Evolutionary conservation across 1,140 invertebrate species (phyloP), one percentile per base, ranked within the genome.

Genomic region (Zaprionus ornatus): DNA sequence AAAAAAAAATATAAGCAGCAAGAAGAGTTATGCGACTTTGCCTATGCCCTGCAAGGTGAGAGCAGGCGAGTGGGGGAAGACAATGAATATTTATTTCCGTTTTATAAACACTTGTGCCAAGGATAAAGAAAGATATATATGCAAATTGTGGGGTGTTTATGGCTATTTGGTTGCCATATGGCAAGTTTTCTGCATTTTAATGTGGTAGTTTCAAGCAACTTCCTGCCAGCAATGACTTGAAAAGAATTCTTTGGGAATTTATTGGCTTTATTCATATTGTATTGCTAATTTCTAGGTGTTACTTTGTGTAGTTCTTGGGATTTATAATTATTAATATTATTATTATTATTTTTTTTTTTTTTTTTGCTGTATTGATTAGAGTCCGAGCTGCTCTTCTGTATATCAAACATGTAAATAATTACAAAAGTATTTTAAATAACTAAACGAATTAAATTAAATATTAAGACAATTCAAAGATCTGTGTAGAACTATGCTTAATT

Each of bases 21-120:
- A 12, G 50, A 68, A 27, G 42, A 59, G 56, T 68, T 68, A 32
- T 27, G 13, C 29, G 17, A 68, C 66, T 56, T 56, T 15, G 17
- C 40, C 52, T 13, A 54, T 37, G 19, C 42, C n/a, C 60, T 66
- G 37, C 37, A 56, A 48, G 52, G 32, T 25, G 9, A 10, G 21
- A 21, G 45, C 12, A 21, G 45, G 12, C 40, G 13, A 9, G n/a
- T 0, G 40, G n/a, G n/a, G 45, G 3, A 12, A 23, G 10, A 50
- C 19, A 50, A 23, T 50, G 45, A 50, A 50, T 50, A 50, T 50
- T 50, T 50, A 50, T 50, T 50, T 50, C 17, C 45, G 12, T 50
- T 9, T 50, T 23, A 50, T 50, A 50, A 50, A 50, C 19, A 13
- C 45, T 50, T 50, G 19, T n/a, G 45, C 19, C 17, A 4, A 23